Base-by-base conservation (phyloP, 2,113 vertebrate genomes). In the Kryptolebias marmoratus region DNA sequence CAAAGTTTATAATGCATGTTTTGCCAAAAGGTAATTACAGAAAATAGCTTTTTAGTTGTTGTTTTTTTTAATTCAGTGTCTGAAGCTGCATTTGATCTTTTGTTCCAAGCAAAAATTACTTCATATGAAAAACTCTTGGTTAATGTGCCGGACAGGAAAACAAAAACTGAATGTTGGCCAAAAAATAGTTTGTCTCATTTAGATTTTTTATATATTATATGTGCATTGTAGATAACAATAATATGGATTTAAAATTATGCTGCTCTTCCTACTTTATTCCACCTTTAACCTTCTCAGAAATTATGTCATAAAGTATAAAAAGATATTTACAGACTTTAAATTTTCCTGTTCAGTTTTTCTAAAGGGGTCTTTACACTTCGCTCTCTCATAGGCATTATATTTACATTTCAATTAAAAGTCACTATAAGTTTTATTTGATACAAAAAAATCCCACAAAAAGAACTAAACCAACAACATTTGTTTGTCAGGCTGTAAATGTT, bases 61-160 rank as follows among this genome's bases (percentile, higher is more conserved):
- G 22, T 22, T 22, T 61, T 71, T 55, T 0, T 68, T 36, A 44
- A 18, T 54, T 22, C 22, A 22, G 15, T 54, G 31, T 16, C 63
- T 63, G 57, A 63, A 82, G 57, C 28, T 78, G 28, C 3, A 10
- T 16, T 78, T 83, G 61, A 79, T 70, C 36, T 74, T 65, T 75
- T 50, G 31, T 67, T 5, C 31, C 10, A 50, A 42, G 13, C 36
- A 45, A 73, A 13, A 75, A 63, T 52, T n/a, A 28, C 14, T 36
- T 16, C 32, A 48, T 50, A 31, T 57, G 32, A 77, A 36, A 56
- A n/a, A 31, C 5, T 27, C 39, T 7, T 0, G 22, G 22, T 12
- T 18, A 57, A 53, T 39, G 45, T 53, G 47, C 16, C 42, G 11
- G 15, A 31, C 45, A 63, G 45, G 16, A 2, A 4, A 49, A 32